Base-by-base conservation (phyloP, 2,888 invertebrate species). In the Tethea ocularis region DNA sequence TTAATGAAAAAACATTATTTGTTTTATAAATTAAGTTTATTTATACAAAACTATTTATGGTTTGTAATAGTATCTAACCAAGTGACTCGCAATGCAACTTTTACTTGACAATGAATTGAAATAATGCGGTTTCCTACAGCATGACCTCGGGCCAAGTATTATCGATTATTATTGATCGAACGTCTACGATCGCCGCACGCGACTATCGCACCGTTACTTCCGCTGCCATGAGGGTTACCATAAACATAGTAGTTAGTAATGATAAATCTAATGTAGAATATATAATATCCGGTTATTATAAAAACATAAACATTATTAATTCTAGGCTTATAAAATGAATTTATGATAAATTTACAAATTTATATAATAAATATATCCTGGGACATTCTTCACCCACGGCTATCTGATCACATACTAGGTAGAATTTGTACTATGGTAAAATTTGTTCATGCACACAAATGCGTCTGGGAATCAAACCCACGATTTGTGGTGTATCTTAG, bases 61-160 rank as follows among this genome's bases (percentile, higher is more conserved):
- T 36, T 38, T 62, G 20, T 20, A 20, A 46, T 20, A n/a, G n/a
- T n/a, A n/a, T n/a, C 10, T 46, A 46, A 46, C 2, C 8, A 46
- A 46, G 2, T 8, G 46, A 46, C 17, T 46, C 8, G 46, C 62
- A 61, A 61, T 58, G 62, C 73, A 79, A 82, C 87, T 88, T 86
- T 88, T 86, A 84, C 84, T 85, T 82, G 86, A 79, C 86, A 87
- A 84, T 87, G 86, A 85, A 84, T 75, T 60, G 65, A 61, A 59
- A 60, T 65, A 65, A 64, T 63, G 58, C 46, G 46, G 46, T 63
- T 62, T 65, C 64, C 60, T 63, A 59, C 60, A 61, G 60, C 65
- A 57, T 71, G 84, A 79, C 84, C 87, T 86, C 83, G 78, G 60
- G 61, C 57, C 58, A 60, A 53, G 17, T 56, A 22, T 59, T 46